A percentile compares a stretch with the other conserved stretches of the same genome.
phyloP scores from a whole-genome alignment of 2,797 vertebrate genomes.

The Percopsis omiscomaycus region DNA sequence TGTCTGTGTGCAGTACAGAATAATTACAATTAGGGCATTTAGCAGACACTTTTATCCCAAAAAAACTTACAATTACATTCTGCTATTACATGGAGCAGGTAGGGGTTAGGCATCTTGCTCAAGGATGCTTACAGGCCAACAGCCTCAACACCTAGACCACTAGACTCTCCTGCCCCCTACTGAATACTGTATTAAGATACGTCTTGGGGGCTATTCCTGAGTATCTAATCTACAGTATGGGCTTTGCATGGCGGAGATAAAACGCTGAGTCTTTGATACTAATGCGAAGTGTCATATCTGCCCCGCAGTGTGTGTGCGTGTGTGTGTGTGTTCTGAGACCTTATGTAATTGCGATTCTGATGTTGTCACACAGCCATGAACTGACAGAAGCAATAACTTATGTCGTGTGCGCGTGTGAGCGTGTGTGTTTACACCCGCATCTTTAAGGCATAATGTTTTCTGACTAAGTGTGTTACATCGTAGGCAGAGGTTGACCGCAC shows the following conservation, averaged over 20 bases:
- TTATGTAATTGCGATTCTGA: conserved; percentile 65
- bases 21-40: no score
- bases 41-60: no score
- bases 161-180: no score
- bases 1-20: not conserved
- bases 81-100: no score
- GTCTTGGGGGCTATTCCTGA: conserved; percentile 46
- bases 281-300: conserved; percentile 64
- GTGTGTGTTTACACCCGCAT: conserved; percentile 1
- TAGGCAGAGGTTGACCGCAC: conserved; percentile 12
- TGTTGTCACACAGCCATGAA: conserved; percentile 59
- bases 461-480: conserved; percentile 29
- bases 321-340: conserved; percentile 31
- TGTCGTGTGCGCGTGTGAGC: conserved; percentile 28
- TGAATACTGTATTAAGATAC: conserved; percentile 33
- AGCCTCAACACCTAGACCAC: no score
- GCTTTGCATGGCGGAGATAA: conserved; percentile 40
- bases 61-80: no score
- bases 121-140: no score
- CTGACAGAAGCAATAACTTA: conserved; percentile 56
- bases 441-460: conserved; percentile 41
- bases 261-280: conserved; percentile 65
- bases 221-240: conserved; percentile 4
- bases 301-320: conserved; percentile 36
- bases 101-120: no score